phyloP scores from a whole-genome alignment of 2,888 invertebrate species.

The Heteromyza rotundicornis region DNA sequence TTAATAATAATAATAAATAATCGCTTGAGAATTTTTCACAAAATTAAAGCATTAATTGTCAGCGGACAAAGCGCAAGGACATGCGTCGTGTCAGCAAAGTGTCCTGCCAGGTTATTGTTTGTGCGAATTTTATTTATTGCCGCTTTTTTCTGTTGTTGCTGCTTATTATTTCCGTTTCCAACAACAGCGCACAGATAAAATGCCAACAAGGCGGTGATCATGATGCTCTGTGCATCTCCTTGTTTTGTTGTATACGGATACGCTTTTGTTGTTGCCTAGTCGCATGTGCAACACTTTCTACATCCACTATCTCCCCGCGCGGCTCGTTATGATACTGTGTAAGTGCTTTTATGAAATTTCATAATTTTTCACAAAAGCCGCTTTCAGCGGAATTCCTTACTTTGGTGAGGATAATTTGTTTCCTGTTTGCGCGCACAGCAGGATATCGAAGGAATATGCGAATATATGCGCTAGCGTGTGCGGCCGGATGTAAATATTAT shows the following conservation, averaged over 20 bases:
- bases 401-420: slow-evolving; percentile 55
- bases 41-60: slow-evolving; percentile 28
- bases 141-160: background rate
- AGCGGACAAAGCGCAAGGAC: slow-evolving; percentile 8
- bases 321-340: too few species aligned
- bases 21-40: too few species aligned
- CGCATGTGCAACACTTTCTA: slow-evolving; percentile 21
- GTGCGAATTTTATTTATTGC: slow-evolving; percentile 25
- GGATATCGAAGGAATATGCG: slow-evolving; percentile 35
- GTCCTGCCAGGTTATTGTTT: slow-evolving; percentile 26
- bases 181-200: background rate
- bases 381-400: slow-evolving; percentile 28
- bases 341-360: background rate
- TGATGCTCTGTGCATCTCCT: background rate
- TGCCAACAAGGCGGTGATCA: slow-evolving; percentile 10
- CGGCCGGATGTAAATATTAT: too few species aligned
- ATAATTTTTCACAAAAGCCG: slow-evolving; percentile 4
- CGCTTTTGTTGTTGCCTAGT: slow-evolving; percentile 11
- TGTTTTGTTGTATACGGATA: background rate
- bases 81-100: slow-evolving; percentile 23
- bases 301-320: too few species aligned
- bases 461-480: too few species aligned
- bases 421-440: slow-evolving; percentile 55
- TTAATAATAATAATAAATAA: too few species aligned
- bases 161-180: slow-evolving; percentile 16